Percentiles rank a stretch among this genome's conserved stretches.
Conservation (phyloP, 2,888 invertebrate genomes). For the Volucella bombylans region DNA sequence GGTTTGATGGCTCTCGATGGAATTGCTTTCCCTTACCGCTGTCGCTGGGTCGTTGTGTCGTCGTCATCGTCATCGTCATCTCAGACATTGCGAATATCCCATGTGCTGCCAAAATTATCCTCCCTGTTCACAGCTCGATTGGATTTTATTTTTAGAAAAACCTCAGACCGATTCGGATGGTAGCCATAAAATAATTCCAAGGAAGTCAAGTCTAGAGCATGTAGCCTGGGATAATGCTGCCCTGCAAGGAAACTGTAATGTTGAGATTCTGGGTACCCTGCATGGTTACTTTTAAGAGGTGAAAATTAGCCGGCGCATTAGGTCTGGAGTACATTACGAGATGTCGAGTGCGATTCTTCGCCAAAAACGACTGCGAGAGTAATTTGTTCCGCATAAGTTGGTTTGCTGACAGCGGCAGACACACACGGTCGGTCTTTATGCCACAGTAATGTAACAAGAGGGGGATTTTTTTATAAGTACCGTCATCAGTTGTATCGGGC, state of each 20-base stretch:
- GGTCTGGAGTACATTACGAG: constrained; percentile 64
- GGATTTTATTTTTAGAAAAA: constrained; percentile 64
- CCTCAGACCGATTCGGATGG: constrained; percentile 56
- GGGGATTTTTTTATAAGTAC: constrained; percentile 32
- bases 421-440: not conserved
- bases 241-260: not conserved
- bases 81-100: constrained; percentile 53
- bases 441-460: not conserved
- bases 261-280: constrained; percentile 13
- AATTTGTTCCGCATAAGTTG: constrained; percentile 73
- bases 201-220: constrained; percentile 48
- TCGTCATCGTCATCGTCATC: not conserved
- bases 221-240: not conserved
- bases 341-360: constrained; percentile 66
- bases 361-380: constrained; percentile 57
- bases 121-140: constrained; percentile 38
- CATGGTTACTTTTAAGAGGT: constrained; percentile 69
- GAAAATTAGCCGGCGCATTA: constrained; percentile 74
- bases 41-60: constrained; percentile 25
- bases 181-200: constrained; percentile 67
- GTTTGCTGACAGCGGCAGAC: constrained; percentile 56
- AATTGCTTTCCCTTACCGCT: constrained; percentile 58
- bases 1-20: constrained; percentile 63
- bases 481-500: constrained; percentile 5
- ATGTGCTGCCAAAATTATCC: constrained; percentile 6